Evolutionary conservation across 2,797 vertebrate genomes (phyloP), one percentile per base, ranked within the genome.

Genomic region (Argya squamiceps): DNA sequence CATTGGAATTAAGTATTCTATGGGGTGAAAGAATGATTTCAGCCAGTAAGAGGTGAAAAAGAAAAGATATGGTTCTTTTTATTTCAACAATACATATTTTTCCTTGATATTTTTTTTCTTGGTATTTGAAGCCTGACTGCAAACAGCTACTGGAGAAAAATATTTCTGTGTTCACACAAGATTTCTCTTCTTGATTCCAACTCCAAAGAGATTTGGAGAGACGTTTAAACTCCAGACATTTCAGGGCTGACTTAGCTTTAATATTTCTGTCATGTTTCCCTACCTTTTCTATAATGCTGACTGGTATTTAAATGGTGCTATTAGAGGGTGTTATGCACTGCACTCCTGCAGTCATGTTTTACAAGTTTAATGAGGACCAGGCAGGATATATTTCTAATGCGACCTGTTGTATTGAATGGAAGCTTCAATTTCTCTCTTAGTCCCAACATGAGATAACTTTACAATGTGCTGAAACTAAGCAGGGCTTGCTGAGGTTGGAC

Each of bases 301-400:
- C 52, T 79, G 60, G 37, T 88, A 37, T 93, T 93, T 94, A 73
- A 96, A 88, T 67, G 37, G 44, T 92, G 83, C 81, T 92, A 46
- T 87, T 87, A 93, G 86, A 56, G 53, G 24, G 50, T 81, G 80
- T 67, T 94, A 87, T 6, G 19, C 36, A 27, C 70, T 67, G 71
- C 77, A 70, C 55, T 84, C 63, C 21, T 50, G 84, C 77, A 84
- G 43, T 79, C 67, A 46, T 49, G 70, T 89, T 96, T 89, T 94
- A 85, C 82, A 91, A 94, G 56, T 84, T 93, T 91, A 89, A 91
- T 60, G 88, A 93, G 89, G 88, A 81, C 47, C 55, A 91, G 86
- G 49, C 70, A 87, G 86, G 65, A 44, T 82, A 3, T n/a, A 70
- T 89, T 89, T 93, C 81, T 70, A 47, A 36, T 36, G 3, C 18